phyloP scores from a whole-genome alignment of 2,888 invertebrate genomes.

The Drosophila fungiperda region DNA sequence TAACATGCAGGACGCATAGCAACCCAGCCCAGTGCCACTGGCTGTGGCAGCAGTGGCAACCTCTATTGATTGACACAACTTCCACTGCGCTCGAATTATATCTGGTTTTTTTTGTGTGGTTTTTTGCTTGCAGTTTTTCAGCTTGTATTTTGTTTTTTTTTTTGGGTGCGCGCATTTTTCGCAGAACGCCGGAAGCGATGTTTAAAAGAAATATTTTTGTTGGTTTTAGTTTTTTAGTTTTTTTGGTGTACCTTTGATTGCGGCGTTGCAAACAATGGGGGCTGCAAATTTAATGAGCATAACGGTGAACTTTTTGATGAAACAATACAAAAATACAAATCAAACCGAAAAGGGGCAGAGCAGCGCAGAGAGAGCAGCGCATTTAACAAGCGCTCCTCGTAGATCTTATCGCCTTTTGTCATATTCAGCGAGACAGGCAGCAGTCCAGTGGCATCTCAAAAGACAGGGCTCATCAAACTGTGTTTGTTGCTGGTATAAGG shows the following conservation, averaged over 20 bases:
- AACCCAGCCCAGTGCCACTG: constrained; percentile 10
- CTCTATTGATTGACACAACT: constrained; percentile 84
- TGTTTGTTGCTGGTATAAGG: constrained; percentile 15
- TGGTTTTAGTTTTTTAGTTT: constrained; percentile 16
- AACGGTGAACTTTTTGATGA: constrained; percentile 80
- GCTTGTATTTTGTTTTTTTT: constrained; percentile 8
- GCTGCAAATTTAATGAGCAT: constrained; percentile 79
- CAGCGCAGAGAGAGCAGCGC: constrained; percentile 13
- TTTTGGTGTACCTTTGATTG: constrained; percentile 54
- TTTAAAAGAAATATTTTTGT: constrained; percentile 60
- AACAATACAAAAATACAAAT: constrained; percentile 69
- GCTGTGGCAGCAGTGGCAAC: constrained; percentile 37
- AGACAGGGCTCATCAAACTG: constrained; percentile 51
- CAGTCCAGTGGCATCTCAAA: constrained; percentile 52
- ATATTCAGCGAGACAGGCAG: constrained; percentile 68
- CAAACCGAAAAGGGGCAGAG: constrained; percentile 1
- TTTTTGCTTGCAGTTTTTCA: constrained; percentile 24
- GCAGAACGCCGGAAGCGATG: constrained; percentile 77
- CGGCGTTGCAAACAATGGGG: constrained; percentile 56
- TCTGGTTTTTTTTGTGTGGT: constrained; percentile 1
- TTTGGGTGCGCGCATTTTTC: constrained; percentile 61
- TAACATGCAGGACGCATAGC: constrained; percentile 82
- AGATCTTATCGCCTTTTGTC: constrained; percentile 77
- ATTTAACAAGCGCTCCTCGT: constrained; percentile 74
- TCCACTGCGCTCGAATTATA: constrained; percentile 63